Evolutionary conservation across 2,113 vertebrate species (phyloP).

Genomic region (Heliornis fulica): DNA sequence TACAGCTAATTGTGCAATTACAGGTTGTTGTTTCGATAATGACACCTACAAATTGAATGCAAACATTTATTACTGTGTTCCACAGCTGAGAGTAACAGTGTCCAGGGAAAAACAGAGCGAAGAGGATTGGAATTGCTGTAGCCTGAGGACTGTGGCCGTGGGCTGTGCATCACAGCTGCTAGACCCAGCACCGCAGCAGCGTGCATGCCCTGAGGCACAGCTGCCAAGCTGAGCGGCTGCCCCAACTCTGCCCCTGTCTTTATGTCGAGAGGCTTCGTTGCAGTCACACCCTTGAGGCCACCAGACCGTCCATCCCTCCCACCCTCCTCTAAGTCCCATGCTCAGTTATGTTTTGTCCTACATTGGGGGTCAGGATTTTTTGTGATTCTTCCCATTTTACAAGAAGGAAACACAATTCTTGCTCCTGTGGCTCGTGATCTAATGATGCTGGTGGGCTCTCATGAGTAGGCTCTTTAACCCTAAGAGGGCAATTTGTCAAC

Average conservation of each 20-base stretch:
- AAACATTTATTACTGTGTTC: slow-evolving; percentile 18
- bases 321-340: background rate
- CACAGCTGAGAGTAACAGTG: background rate
- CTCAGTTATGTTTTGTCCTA: background rate
- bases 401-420: background rate
- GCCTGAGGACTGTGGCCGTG: background rate
- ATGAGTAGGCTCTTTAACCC: background rate
- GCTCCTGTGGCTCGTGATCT: fast-evolving
- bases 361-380: background rate
- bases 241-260: background rate
- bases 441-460: background rate
- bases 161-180: background rate
- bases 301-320: background rate
- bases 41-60: slow-evolving; percentile 59
- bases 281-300: background rate
- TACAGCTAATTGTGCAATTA: slow-evolving; percentile 75
- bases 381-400: background rate
- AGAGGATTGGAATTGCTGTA: background rate
- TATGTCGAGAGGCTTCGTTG: fast-evolving
- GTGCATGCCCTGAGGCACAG: background rate
- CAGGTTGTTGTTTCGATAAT: slow-evolving; percentile 78
- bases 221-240: background rate
- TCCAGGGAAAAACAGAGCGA: background rate
- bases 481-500: background rate
- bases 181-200: background rate